Evolutionary conservation across 2,888 invertebrate species (phyloP), one percentile per base, ranked within the genome.

Genomic region (Eurytoma adleriae): DNA sequence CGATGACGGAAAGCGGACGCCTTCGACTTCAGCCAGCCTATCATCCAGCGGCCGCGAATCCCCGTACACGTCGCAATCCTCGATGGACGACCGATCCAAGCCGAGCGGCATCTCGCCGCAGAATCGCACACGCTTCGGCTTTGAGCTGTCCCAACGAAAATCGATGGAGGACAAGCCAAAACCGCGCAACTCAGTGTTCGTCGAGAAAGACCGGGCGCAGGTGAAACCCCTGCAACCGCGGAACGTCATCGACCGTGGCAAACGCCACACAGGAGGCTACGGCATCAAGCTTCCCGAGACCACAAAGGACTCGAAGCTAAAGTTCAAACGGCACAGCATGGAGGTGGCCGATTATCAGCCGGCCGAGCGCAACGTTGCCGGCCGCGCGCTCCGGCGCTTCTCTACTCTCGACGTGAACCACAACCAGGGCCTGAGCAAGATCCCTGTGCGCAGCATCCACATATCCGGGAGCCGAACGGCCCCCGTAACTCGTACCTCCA

Each of bases 361-460:
- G 0, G 73, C 79, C 30, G 87, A 86, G n/a, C 84, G 84, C 1
- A 56, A n/a, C 16, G 16, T n/a, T 3, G 54, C 61, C 40, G 82
- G 82, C 13, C 83, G 86, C 14, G 79, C 83, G 4, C 59, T 86
- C 0, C 80, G 86, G 30, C 82, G 88, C 5, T 84, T 85, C 30
- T 86, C 87, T 0, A 86, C 85, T 13, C 81, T 90, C 64, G 90
- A 90, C 64, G 89, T 90, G 13, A 90, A 90, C 81, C 90, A 90
- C 80, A 90, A 90, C 86, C 90, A 90, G 69, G 90, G 90, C 20
- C 83, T 86, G 27, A 89, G 90, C 78, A 90, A 90, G 79, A 90
- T 90, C 77, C 88, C 90, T 1, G 83, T 90, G 78, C 86, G 90
- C 66, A 89, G 85, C 78, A 83, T 83, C 2, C 84, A 87, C 18